These are phyloP conservation scores for Hippolais icterina DNA, from an alignment of 2,113 vertebrate genomes.

Conservation along the genomic window DNA sequence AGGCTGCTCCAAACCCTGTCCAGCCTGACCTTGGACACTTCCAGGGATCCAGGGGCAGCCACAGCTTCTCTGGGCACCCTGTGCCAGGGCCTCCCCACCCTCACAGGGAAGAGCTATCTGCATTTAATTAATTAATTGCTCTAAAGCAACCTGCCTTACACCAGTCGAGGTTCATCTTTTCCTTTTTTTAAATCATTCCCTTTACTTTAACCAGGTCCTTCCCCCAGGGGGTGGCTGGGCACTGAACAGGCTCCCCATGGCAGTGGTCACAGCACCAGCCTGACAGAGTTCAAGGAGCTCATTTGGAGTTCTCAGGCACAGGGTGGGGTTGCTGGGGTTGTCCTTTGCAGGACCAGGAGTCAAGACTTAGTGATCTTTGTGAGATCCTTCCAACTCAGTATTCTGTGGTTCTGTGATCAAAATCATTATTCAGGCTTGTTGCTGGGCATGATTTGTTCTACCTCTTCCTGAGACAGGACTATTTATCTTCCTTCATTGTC, in stretches of 20 bases:
- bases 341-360: neutral
- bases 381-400: neutral
- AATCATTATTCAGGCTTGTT: neutral
- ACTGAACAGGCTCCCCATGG: neutral
- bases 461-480: neutral
- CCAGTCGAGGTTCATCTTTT: neutral
- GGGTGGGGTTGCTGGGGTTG: neutral
- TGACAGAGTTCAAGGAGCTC: neutral
- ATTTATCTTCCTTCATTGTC: neutral
- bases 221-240: neutral
- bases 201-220: neutral
- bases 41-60: neutral
- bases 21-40: neutral
- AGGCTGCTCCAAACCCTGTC: fast-evolving
- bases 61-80: neutral
- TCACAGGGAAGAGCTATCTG: neutral
- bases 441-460: neutral
- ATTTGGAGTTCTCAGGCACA: neutral
- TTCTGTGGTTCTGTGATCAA: neutral
- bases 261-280: neutral
- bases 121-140: neutral
- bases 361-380: neutral
- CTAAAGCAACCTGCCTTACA: neutral
- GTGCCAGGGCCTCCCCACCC: fast-evolving
- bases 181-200: neutral